These are phyloP conservation scores for Chaetorhynchus papuensis DNA, from an alignment of 2,113 vertebrate species.

Conservation along the genomic window DNA sequence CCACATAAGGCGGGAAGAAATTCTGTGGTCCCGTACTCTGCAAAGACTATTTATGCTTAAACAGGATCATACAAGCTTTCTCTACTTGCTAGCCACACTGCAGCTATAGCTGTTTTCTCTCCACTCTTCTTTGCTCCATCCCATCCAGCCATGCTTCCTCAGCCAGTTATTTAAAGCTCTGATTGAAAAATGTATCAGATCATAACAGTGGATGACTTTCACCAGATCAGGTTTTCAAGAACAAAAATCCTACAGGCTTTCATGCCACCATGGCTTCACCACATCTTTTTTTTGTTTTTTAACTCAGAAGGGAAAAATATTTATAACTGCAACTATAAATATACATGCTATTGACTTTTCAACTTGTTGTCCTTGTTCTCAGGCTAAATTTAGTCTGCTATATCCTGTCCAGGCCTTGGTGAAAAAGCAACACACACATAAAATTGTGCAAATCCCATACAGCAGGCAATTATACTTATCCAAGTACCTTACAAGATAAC, in stretches of 20 bases:
- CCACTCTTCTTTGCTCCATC: neutral
- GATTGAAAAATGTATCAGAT: neutral
- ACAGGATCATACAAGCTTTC: neutral
- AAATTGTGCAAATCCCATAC: neutral
- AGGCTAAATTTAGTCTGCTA: conserved; percentile 42
- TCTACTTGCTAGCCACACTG: neutral
- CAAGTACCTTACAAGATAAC: neutral
- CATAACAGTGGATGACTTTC: neutral
- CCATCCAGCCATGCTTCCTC: neutral
- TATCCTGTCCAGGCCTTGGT: conserved; percentile 6
- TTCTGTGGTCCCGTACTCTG: neutral
- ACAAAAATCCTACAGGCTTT: neutral
- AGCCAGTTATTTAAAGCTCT: conserved; percentile 8
- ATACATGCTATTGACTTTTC: conserved; percentile 29
- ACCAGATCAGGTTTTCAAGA: neutral
- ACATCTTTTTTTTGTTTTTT: neutral
- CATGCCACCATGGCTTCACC: neutral
- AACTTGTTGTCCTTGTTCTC: conserved; percentile 38
- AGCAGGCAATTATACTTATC: neutral
- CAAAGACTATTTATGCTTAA: neutral
- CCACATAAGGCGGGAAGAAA: neutral
- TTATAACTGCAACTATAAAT: conserved; percentile 57
- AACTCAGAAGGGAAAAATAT: conserved; percentile 30
- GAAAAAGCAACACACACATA: neutral
- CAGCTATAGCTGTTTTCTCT: neutral